phyloP scores from a whole-genome alignment of 92 coral and sea anemone species.

The Muricea muricata region DNA sequence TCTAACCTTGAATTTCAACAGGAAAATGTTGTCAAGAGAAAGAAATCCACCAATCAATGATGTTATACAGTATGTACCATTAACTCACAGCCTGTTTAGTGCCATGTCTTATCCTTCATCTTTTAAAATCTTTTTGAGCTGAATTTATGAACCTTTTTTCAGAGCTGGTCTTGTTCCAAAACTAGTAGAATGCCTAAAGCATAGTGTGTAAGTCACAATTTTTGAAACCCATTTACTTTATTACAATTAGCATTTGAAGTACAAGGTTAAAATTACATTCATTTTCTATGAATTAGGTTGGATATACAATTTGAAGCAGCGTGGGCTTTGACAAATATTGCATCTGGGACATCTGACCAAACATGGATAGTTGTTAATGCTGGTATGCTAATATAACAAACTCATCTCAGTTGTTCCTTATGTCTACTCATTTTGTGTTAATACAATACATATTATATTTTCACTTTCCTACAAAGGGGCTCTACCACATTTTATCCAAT shows the following conservation, averaged over 20 bases:
- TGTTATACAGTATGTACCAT: constrained; percentile 79
- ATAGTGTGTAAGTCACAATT: constrained; percentile 51
- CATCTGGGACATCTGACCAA: constrained; percentile 95
- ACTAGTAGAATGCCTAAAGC: constrained; percentile 73
- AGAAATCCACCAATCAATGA: constrained; percentile 93
- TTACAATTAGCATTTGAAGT: no score
- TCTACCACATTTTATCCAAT: constrained; percentile 72
- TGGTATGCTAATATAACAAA: constrained; percentile 43
- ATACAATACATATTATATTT: background rate
- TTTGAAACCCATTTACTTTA: background rate
- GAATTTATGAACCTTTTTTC: background rate
- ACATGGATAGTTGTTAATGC: constrained; percentile 87
- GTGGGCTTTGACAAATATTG: constrained; percentile 73
- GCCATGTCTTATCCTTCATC: background rate
- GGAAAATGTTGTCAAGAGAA: constrained; percentile 95
- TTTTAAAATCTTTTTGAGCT: background rate
- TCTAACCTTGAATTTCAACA: constrained; percentile 16
- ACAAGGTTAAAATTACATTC: background rate
- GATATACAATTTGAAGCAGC: constrained; percentile 97
- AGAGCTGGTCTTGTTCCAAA: constrained; percentile 89
- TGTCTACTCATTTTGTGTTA: background rate
- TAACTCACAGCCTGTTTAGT: background rate
- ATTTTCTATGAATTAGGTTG: constrained; percentile 55
- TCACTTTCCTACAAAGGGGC: constrained; percentile 64
- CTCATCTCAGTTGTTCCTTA: background rate